Percentiles rank a stretch among this genome's conserved stretches.
Conservation (phyloP, 2,113 vertebrate species). For the Mus musculus region DNA sequence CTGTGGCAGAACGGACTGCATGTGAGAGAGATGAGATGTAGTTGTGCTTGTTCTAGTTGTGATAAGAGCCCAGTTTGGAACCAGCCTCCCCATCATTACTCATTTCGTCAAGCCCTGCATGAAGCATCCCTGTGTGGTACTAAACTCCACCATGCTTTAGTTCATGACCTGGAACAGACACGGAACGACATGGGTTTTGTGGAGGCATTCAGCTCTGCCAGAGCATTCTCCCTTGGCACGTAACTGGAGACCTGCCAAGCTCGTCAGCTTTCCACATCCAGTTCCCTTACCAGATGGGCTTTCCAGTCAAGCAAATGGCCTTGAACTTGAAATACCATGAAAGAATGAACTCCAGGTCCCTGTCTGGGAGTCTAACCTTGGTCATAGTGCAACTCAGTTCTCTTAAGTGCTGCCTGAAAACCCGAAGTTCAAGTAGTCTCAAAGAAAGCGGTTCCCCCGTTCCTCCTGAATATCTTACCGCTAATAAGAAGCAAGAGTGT, state of each 20-base stretch:
- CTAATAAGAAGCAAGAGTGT: neutral
- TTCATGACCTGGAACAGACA: neutral
- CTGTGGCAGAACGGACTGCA: neutral
- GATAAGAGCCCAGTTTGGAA: neutral
- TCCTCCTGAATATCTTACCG: neutral
- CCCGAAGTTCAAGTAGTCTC: neutral
- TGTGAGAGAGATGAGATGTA: neutral
- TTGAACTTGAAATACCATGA: slow-evolving; percentile 44
- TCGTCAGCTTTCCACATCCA: neutral
- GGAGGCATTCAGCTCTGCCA: neutral
- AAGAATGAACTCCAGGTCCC: neutral
- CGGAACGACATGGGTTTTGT: neutral
- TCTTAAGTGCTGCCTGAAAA: slow-evolving; percentile 29
- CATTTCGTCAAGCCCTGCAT: neutral
- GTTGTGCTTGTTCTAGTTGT: neutral
- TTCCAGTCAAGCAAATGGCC: slow-evolving; percentile 3
- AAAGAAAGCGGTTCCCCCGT: neutral
- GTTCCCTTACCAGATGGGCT: neutral
- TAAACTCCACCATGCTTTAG: neutral
- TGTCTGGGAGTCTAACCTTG: slow-evolving; percentile 25
- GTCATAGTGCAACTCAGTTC: neutral
- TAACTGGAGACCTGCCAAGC: neutral
- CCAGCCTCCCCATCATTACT: rapidly evolving
- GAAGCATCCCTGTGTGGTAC: neutral
- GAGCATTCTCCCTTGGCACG: neutral